phyloP scores from a whole-genome alignment of 2,888 invertebrate genomes.

The Caenorhabditis sulstoni region DNA sequence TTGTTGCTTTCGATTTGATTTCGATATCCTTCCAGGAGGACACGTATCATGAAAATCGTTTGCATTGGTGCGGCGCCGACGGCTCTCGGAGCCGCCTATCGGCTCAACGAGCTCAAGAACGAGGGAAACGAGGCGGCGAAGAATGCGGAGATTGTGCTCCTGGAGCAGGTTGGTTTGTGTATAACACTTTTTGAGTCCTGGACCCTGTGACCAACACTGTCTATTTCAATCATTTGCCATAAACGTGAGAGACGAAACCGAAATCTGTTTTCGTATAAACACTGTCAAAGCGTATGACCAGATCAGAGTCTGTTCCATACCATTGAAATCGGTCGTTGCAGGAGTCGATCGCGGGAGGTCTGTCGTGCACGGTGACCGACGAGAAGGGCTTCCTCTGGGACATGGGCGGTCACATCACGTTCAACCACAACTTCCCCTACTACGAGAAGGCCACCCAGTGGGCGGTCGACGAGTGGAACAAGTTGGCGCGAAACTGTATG shows the following conservation, averaged over 20 bases:
- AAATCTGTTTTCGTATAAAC: too few relatives aligned
- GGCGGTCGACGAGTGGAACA: constrained; percentile 80
- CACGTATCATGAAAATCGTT: constrained; percentile 62
- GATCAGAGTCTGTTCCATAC: too few relatives aligned
- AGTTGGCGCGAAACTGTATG: constrained; percentile 77
- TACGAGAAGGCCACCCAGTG: constrained; percentile 79
- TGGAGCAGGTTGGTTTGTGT: constrained; percentile 71
- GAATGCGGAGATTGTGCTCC: constrained; percentile 74
- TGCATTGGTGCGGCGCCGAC: constrained; percentile 80
- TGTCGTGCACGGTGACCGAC: constrained; percentile 78
- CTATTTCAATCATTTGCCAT: background rate
- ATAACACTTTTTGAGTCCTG: too few relatives aligned
- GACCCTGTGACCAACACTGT: background rate
- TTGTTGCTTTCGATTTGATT: too few relatives aligned
- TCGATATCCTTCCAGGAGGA: too few relatives aligned
- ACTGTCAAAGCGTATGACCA: too few relatives aligned
- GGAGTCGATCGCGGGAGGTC: constrained; percentile 75
- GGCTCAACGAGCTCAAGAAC: constrained; percentile 75
- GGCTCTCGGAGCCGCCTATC: constrained; percentile 79
- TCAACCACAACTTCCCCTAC: constrained; percentile 80
- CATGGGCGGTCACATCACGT: constrained; percentile 81
- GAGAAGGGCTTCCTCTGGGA: constrained; percentile 80
- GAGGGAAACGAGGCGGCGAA: constrained; percentile 67
- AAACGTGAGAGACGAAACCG: too few relatives aligned
- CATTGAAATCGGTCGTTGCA: too few relatives aligned